Evolutionary conservation across 2,113 vertebrate species (phyloP), one percentile per base, ranked within the genome.

Genomic region (Catharus bicknelli): DNA sequence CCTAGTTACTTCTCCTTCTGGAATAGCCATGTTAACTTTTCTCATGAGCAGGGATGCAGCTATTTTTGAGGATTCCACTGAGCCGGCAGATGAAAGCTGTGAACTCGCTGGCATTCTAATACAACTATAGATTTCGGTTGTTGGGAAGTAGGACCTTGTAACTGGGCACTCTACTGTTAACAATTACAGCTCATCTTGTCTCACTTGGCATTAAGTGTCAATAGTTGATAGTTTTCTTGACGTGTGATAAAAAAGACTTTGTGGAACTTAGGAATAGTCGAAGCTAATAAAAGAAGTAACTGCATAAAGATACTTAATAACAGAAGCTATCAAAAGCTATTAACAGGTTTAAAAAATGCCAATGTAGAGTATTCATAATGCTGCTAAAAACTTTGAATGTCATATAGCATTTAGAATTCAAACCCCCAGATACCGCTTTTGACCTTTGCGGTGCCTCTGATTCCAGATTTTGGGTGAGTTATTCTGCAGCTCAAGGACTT

Each of bases 111-210:
- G 20, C 18, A 8, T 74, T 66, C 16, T 64, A 26, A 75, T 51
- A 27, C 10, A 51, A 79, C 30, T 62, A 9, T 8, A 23, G 6
- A 36, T 88, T 74, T 29, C 42, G 16, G 5, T 73, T 69, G 25
- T 48, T 73, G 76, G 22, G 26, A 93, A 38, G 13, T 19, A 25
- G 47, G 21, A 21, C 38, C n/a, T 85, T 57, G 1, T 1, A 42
- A 40, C 21, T 0, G 0, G 21, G 20, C 23, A 7, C 32, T 81
- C 29, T 45, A 5, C 16, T 1, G 0, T 54, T 69, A 77, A 48
- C 15, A 40, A 1, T 61, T 64, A 48, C 1, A 54, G 20, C 29
- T 55, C 5, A 5, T 42, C 47, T 79, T 53, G 13, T 68, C 30
- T 91, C 42, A 43, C 34, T 47, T 74, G 47, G 11, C 59, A 40